Evolutionary conservation across 2,113 vertebrate species (phyloP).

Genomic region (Sisor rabdophorus): DNA sequence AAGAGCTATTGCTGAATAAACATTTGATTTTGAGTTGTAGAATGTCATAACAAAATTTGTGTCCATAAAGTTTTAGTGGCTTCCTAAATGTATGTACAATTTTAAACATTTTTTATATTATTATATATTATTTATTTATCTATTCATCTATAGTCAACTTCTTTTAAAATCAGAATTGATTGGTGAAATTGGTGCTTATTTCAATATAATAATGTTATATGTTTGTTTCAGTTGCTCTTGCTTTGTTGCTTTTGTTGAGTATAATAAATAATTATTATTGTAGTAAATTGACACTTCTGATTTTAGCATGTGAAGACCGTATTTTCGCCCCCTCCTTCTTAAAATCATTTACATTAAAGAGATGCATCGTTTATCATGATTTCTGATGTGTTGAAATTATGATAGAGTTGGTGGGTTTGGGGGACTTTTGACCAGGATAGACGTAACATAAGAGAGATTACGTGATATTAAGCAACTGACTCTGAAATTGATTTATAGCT

Average conservation of each 20-base stretch:
- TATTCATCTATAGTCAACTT: not conserved
- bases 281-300: not conserved
- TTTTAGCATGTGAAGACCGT: not conserved
- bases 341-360: not conserved
- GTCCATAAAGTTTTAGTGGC: not conserved
- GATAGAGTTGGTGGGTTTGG: not conserved
- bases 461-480: conserved; percentile 44
- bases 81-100: not conserved
- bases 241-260: not conserved
- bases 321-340: not conserved
- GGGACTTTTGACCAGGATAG: conserved; percentile 16
- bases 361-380: not conserved
- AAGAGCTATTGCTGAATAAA: not conserved
- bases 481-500: conserved; percentile 49
- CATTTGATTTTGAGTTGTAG: not conserved
- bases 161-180: not conserved
- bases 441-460: conserved; percentile 36
- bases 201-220: not conserved
- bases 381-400: not conserved
- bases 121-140: not conserved
- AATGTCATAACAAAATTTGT: not conserved
- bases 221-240: not conserved
- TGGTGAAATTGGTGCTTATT: not conserved
- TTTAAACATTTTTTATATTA: not conserved
- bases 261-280: not conserved